Conservation (phyloP, 30 jellyfish, hydroid and myxozoan genomes). For the Aurelia coerulea region DNA sequence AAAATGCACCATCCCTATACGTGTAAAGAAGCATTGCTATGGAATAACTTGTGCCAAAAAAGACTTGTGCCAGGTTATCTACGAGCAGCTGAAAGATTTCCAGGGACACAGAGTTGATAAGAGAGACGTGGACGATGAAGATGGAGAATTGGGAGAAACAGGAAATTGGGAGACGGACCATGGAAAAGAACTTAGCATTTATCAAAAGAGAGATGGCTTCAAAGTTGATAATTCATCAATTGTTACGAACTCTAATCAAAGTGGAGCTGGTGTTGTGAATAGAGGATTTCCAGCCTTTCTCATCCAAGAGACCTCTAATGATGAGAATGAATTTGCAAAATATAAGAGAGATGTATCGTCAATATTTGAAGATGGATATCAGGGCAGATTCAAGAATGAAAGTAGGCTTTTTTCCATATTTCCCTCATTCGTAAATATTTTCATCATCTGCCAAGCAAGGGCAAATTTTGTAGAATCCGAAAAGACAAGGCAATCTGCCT, state of each 20-base stretch:
- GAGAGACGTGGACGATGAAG: conserved; percentile 72
- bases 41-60: conserved; percentile 71
- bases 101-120: conserved; percentile 91
- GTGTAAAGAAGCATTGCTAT: conserved; percentile 64
- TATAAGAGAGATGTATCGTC: neutral
- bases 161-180: conserved; percentile 51
- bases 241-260: neutral
- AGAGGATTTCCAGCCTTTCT: conserved; percentile 32
- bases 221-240: neutral
- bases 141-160: conserved; percentile 17
- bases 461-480: too few relatives aligned
- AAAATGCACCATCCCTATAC: conserved; percentile 72
- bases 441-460: too few relatives aligned
- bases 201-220: conserved; percentile 21
- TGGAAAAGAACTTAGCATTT: conserved; percentile 41
- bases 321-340: neutral
- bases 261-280: neutral
- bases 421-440: too few relatives aligned
- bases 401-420: too few relatives aligned
- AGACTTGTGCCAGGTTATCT: conserved; percentile 76
- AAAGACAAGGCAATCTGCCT: too few relatives aligned
- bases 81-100: conserved; percentile 73
- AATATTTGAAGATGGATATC: too few relatives aligned
- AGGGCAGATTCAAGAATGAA: too few relatives aligned
- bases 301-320: neutral